phyloP scores from a whole-genome alignment of 1,140 invertebrate genomes.

The Riptortus pedestris region DNA sequence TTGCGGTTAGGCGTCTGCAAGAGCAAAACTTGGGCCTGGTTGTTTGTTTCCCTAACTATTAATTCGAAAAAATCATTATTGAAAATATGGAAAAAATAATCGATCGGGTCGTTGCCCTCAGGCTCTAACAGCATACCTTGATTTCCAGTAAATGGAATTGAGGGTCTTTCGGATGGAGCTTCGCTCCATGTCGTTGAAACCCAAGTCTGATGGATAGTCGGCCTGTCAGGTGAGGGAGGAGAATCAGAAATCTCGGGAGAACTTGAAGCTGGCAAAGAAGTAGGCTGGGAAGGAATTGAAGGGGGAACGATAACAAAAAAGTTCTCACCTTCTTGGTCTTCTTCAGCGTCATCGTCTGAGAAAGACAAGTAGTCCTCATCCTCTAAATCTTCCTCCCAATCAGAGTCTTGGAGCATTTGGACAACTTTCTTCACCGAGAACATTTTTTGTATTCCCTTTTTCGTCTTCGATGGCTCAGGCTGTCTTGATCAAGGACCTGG shows the following conservation, averaged over 20 bases:
- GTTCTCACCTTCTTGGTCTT: neutral
- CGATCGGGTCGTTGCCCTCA: neutral
- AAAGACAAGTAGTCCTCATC: neutral
- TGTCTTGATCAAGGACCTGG: too few relatives aligned
- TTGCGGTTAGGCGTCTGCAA: neutral
- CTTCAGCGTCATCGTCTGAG: neutral
- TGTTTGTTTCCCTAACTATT: neutral
- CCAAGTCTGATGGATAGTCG: neutral
- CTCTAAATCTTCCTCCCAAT: neutral
- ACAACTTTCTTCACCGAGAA: neutral
- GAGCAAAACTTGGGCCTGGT: neutral
- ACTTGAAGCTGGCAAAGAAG: slow-evolving; percentile 2
- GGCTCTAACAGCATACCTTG: neutral
- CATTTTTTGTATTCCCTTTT: too few relatives aligned
- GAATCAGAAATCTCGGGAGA: slow-evolving; percentile 7
- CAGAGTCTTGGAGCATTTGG: too few relatives aligned
- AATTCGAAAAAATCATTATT: neutral
- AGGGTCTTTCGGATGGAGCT: neutral
- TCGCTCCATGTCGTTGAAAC: slow-evolving; percentile 17
- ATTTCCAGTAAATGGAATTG: neutral
- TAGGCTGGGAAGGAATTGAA: slow-evolving; percentile 16
- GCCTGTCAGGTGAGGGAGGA: too few relatives aligned
- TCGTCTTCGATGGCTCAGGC: too few relatives aligned
- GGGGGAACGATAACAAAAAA: neutral
- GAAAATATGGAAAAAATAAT: neutral